Evolutionary conservation across 2,888 invertebrate genomes (phyloP).

Genomic region (Sesia apiformis): DNA sequence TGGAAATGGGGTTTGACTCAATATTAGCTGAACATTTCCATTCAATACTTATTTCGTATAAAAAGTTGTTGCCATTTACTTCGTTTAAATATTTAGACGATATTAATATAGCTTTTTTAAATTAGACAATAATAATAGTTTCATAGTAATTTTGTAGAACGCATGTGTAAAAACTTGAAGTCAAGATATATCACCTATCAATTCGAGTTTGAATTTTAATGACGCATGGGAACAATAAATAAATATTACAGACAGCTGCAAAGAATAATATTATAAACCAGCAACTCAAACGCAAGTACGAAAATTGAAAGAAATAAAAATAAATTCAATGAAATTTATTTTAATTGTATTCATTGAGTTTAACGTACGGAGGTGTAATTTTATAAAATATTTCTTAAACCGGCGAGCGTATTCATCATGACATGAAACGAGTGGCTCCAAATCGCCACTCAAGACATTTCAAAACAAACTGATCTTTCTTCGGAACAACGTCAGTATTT

Average conservation of each 20-base stretch:
- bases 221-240: background rate
- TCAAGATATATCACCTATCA: background rate
- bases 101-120: too few species aligned
- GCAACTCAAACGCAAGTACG: background rate
- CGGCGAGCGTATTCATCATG: slow-evolving; percentile 20
- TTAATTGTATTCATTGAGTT: background rate
- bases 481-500: slow-evolving; percentile 36
- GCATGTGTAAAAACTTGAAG: too few species aligned
- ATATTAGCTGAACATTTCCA: too few species aligned
- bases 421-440: slow-evolving; percentile 49
- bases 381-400: slow-evolving; percentile 19
- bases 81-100: too few species aligned
- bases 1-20: background rate
- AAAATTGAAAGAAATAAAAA: background rate
- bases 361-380: slow-evolving; percentile 5
- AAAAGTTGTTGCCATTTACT: too few species aligned
- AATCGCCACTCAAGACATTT: slow-evolving; percentile 51
- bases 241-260: background rate
- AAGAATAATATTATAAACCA: background rate
- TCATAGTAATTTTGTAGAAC: too few species aligned
- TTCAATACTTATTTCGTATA: too few species aligned
- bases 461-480: slow-evolving; percentile 59
- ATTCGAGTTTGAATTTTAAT: background rate
- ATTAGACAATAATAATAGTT: too few species aligned
- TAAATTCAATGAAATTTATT: background rate